Evolutionary conservation across 1,140 invertebrate species (phyloP), one percentile per base, ranked within the genome.

Genomic region (Chrysoperla carnea): DNA sequence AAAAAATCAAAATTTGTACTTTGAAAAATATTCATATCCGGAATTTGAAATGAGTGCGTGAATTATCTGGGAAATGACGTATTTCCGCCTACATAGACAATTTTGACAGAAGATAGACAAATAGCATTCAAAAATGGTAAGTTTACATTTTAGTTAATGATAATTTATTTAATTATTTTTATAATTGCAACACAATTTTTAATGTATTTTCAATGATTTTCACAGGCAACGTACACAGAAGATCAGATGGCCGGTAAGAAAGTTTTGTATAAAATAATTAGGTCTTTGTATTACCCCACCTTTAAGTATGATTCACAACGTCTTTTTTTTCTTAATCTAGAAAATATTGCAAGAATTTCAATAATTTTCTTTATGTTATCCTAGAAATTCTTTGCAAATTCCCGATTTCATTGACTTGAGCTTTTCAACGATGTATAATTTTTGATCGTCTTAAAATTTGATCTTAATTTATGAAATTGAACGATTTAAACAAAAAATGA

Each of bases 171-270:
- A 23, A 23, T 23, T 23, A 23, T 23, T 23, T 23, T 23, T 23
- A 3, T 23, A 5, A 23, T 23, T 23, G 5, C 17, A 23, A 23
- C 5, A 23, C 17, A 23, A 5, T 23, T 23, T 23, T 2, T 23
- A 23, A 23, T 23, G 5, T 23, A 23, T 6, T n/a, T 11, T 40
- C 23, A 13, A 38, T 43, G 46, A 53, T 45, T 64, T 55, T 80
- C 76, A 44, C 72, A 89, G 85, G 82, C 79, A 58, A 81, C 81
- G 53, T 86, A 86, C 63, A 78, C 78, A 29, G 86, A 90, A 68
- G 85, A 90, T 70, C 84, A 89, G 68, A 75, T 88, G 63, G 77
- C 81, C 58, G 85, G 84, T 89, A 69, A 84, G 82, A 78, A 11
- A 33, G 8, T 11, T 33, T 33, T 11, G 50, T 58, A 57, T 48